A percentile compares a stretch with the other conserved stretches of the same genome.
phyloP scores from a whole-genome alignment of 37 sponge, comb jelly and placozoan genomes.

The Dysidea cf. avara region DNA sequence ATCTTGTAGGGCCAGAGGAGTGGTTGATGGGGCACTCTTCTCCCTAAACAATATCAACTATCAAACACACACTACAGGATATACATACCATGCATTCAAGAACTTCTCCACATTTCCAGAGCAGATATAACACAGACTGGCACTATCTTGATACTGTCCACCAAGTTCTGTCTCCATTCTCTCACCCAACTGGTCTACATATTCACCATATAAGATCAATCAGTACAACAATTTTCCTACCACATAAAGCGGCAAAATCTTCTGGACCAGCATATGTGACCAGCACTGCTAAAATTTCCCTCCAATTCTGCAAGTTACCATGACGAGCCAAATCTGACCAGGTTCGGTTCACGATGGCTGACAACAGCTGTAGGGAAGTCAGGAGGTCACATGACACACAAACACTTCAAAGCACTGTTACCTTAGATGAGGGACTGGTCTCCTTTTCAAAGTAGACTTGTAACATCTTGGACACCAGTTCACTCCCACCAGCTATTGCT shows the following conservation, averaged over 20 bases:
- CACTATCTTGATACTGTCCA: slow-evolving; percentile 65
- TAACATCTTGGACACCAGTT: slow-evolving; percentile 77
- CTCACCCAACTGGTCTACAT: slow-evolving; percentile 75
- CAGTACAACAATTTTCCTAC: slow-evolving; percentile 32
- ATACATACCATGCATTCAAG: slow-evolving; percentile 71
- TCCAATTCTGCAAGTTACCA: slow-evolving; percentile 86
- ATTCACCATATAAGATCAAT: neutral
- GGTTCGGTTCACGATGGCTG: slow-evolving; percentile 67
- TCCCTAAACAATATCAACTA: slow-evolving; percentile 1
- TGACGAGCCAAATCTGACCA: slow-evolving; percentile 80
- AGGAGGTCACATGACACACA: neutral
- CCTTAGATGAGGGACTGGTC: slow-evolving; percentile 44
- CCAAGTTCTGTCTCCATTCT: slow-evolving; percentile 73
- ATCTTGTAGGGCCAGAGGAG: slow-evolving; percentile 68
- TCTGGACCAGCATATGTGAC: slow-evolving; percentile 93
- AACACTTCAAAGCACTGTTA: slow-evolving; percentile 17
- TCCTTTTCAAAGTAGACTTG: slow-evolving; percentile 79
- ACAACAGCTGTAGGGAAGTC: slow-evolving; percentile 64
- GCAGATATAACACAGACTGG: slow-evolving; percentile 97
- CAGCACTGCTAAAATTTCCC: slow-evolving; percentile 85
- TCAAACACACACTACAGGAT: slow-evolving; percentile 1
- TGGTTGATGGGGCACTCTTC: slow-evolving; percentile 6
- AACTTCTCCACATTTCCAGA: slow-evolving; percentile 85
- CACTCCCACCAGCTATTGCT: slow-evolving; percentile 92
- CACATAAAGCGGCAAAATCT: slow-evolving; percentile 88